Percentiles rank a stretch among this genome's conserved stretches.
Conservation (phyloP, 2,797 vertebrate genomes). For the Arnoldichthys spilopterus region DNA sequence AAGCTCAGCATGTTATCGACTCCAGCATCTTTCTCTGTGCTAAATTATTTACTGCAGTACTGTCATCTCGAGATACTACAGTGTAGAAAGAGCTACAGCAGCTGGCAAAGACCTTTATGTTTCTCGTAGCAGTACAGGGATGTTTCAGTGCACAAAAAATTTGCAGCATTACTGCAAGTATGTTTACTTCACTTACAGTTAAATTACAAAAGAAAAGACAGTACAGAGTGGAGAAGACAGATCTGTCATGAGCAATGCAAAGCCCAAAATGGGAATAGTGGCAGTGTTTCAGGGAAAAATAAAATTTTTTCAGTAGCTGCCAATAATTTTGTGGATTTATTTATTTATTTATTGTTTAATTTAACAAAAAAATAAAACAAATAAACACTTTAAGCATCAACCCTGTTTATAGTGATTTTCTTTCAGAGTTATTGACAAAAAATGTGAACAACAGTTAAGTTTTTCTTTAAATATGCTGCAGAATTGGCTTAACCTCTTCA, state of each 20-base stretch:
- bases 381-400: background rate
- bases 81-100: background rate
- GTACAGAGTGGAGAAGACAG: background rate
- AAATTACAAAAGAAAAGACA: background rate
- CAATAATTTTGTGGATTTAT: too few species aligned
- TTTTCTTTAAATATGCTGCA: background rate
- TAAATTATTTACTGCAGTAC: constrained; percentile 12
- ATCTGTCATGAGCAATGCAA: background rate
- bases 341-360: background rate
- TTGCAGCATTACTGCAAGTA: background rate
- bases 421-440: background rate
- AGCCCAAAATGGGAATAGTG: background rate
- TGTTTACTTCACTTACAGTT: background rate
- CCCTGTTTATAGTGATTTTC: background rate
- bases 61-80: background rate
- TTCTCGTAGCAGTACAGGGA: background rate
- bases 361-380: background rate
- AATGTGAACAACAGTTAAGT: background rate
- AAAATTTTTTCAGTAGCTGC: too few species aligned
- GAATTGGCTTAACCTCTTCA: background rate
- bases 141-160: background rate
- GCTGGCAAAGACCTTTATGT: background rate
- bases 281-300: too few species aligned
- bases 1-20: background rate
- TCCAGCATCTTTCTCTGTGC: constrained; percentile 1